These are phyloP conservation scores for Chrysolina haemoptera DNA, from an alignment of 2,888 invertebrate genomes.

Conservation along the genomic window DNA sequence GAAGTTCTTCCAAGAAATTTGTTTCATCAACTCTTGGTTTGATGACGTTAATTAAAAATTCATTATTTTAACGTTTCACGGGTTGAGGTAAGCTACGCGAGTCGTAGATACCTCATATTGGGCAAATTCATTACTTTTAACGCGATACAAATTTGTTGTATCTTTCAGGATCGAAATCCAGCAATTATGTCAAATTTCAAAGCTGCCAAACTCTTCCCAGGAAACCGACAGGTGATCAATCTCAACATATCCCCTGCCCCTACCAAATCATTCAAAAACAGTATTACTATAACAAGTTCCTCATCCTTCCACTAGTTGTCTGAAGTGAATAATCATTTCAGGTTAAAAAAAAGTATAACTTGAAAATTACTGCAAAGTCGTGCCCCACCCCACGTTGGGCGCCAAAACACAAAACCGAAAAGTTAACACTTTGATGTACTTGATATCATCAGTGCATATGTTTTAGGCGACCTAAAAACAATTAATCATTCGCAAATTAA, in stretches of 20 bases:
- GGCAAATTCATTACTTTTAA: conserved; percentile 16
- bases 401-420: not conserved
- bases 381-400: conserved; percentile 4
- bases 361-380: not conserved
- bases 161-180: conserved; percentile 14
- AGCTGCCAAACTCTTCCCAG: not conserved
- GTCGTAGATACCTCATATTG: conserved; percentile 11
- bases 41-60: conserved; percentile 23
- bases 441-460: too few relatives aligned
- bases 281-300: too few relatives aligned
- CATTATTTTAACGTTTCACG: conserved; percentile 12
- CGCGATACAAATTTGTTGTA: conserved; percentile 15
- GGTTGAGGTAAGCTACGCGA: not conserved
- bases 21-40: conserved; percentile 21
- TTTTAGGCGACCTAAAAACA: too few relatives aligned
- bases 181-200: conserved; percentile 22
- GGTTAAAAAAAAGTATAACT: not conserved
- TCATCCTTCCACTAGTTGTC: too few relatives aligned
- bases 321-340: too few relatives aligned
- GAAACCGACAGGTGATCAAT: not conserved
- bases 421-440: too few relatives aligned
- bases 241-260: not conserved
- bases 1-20: conserved; percentile 27
- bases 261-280: not conserved
- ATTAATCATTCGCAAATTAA: not conserved